These are phyloP conservation scores for Hydroisotoma schaefferi DNA, from an alignment of 2,888 invertebrate species.

Conservation along the genomic window DNA sequence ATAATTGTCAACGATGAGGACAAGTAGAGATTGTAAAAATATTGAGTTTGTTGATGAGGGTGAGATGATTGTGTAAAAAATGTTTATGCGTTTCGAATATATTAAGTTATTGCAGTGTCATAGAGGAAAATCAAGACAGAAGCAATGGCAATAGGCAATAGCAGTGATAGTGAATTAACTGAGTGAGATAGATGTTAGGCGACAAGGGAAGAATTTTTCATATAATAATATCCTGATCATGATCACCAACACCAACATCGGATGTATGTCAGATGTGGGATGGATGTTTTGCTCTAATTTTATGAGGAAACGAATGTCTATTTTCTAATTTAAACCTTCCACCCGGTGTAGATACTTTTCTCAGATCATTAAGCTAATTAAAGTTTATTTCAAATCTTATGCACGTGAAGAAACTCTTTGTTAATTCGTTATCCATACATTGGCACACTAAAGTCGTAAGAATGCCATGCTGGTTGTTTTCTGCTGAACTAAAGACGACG, in stretches of 20 bases:
- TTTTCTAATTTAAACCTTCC: slow-evolving; percentile 4
- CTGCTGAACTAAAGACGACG: neutral
- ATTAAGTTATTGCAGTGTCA: slow-evolving; percentile 3
- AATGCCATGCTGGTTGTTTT: slow-evolving; percentile 4
- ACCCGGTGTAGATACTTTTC: slow-evolving; percentile 3
- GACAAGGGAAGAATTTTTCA: neutral
- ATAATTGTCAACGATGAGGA: neutral
- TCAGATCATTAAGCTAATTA: slow-evolving; percentile 6
- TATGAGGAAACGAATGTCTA: neutral
- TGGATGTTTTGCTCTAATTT: slow-evolving; percentile 4
- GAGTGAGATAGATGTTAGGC: too few relatives aligned
- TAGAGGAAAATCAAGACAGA: neutral
- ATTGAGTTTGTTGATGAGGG: neutral
- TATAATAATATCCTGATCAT: too few relatives aligned
- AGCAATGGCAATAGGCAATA: neutral
- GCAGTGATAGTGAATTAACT: neutral
- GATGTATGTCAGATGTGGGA: slow-evolving; percentile 6
- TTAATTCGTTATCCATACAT: neutral
- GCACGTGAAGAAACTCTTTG: neutral
- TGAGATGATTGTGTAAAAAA: slow-evolving; percentile 1
- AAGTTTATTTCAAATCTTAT: neutral
- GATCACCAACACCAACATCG: too few relatives aligned
- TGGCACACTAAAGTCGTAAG: neutral
- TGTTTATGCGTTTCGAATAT: slow-evolving; percentile 6
- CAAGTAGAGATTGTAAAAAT: neutral